Evolutionary conservation across 2,113 vertebrate genomes (phyloP), one percentile per base, ranked within the genome.

Genomic region (Pachypanchax playfairii): DNA sequence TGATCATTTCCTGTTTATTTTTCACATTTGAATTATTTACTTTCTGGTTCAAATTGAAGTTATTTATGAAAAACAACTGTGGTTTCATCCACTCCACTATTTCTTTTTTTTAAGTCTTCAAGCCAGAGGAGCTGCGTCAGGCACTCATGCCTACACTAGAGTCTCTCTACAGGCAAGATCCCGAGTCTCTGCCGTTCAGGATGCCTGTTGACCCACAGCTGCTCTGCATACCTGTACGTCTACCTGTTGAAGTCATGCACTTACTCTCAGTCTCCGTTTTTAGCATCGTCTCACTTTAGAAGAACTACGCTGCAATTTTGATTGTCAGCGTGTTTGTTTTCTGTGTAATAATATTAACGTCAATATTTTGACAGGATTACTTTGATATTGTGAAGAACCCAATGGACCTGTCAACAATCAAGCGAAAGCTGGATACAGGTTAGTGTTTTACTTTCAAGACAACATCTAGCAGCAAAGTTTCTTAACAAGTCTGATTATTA

Each of bases 371-470:
- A 51, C 78, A 98, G 97, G 96, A 99, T 91, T 98, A 99, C 83
- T 99, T 99, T 93, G 96, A 99, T 83, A 99, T 99, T 78, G 96
- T 99, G 51, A 99, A 98, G 89, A 98, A 91, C 69, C 97, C 97
- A 7, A 98, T 99, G 95, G 97, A 99, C 84, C 89, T 99, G 65
- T 99, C 97, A 29, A 98, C 95, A 36, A 98, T 99, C 85, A 99
- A 98, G 88, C 92, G 96, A 70, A 99, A 99, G 80, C 86, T 99
- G 57, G 97, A 99, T 87, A 99, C 96, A 41, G 97, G 97, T 67
- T 90, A 93, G 83, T 95, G 93, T 77, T 49, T 13, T n/a, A 1
- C 15, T 65, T 15, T n/a, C n/a, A n/a, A n/a, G n/a, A n/a, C n/a
- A n/a, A n/a, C n/a, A n/a, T n/a, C n/a, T n/a, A n/a, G n/a, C n/a